Conservation (phyloP, 1,140 invertebrate genomes). For the Chrysopa pallens region DNA sequence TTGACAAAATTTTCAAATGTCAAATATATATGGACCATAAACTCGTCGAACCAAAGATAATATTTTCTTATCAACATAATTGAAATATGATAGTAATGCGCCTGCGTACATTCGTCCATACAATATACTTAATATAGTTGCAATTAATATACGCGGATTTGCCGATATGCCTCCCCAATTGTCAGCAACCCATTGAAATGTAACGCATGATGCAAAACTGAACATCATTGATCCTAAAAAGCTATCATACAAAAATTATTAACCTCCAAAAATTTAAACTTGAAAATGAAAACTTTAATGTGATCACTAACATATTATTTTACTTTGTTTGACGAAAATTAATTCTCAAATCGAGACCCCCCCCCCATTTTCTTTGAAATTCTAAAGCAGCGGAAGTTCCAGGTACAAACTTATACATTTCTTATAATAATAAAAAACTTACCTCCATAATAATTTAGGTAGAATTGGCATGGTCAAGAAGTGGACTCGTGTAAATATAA, state of each 20-base stretch:
- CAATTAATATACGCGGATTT: slow-evolving; percentile 5
- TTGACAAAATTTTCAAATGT: too few species aligned
- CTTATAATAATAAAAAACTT: too few species aligned
- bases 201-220: slow-evolving; percentile 12
- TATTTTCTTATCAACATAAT: slow-evolving; percentile 14
- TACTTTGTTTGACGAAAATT: too few species aligned
- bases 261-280: not conserved
- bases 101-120: slow-evolving; percentile 16
- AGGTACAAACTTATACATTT: too few species aligned
- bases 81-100: slow-evolving; percentile 14
- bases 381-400: too few species aligned
- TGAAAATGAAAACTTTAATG: not conserved
- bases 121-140: slow-evolving; percentile 12
- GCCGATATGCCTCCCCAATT: slow-evolving; percentile 3
- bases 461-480: not conserved
- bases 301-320: too few species aligned
- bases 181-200: slow-evolving; percentile 10
- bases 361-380: too few species aligned
- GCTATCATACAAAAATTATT: slow-evolving; percentile 8
- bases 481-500: not conserved
- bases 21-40: not conserved
- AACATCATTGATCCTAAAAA: slow-evolving; percentile 16
- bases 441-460: not conserved
- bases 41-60: slow-evolving; percentile 9
- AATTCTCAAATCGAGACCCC: too few species aligned